Evolutionary conservation across 2,888 invertebrate species (phyloP), one percentile per base, ranked within the genome.

Genomic region (Melinaea menophilus): DNA sequence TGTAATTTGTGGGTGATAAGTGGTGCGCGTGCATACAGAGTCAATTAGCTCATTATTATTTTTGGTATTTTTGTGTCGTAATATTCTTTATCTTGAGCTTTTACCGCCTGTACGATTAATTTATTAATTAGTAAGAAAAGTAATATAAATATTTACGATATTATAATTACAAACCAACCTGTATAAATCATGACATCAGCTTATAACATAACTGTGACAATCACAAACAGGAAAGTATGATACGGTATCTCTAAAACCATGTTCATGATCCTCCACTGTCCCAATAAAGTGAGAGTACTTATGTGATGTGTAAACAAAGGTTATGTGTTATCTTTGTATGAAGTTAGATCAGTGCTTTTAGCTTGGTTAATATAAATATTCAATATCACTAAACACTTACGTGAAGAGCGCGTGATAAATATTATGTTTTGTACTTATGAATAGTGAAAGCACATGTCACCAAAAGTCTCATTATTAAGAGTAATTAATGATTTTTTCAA

Each of bases 141-240:
- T 41, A 22, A 22, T 9, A 9, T 9, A 9, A 41, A 41, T 41
- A 41, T 41, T 41, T 5, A 9, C 3, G 7, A 41, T 51, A 7
- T 22, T 51, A 9, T 51, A 51, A 7, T 2, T 7, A 34, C 34
- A 55, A 13, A 61, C 55, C 73, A 67, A 3, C 64, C 73, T 72
- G 58, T 73, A n/a, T 68, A 65, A 68, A 69, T 58, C 59, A 63
- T 71, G 70, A 71, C 62, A 73, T 73, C 71, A 71, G 72, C 76
- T 78, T 79, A 78, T 80, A 79, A 73, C 75, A 76, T 72, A 71
- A 74, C 69, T 79, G 77, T 79, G 78, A 79, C 74, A 76, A 78
- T 77, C 75, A 75, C 64, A 74, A 66, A 69, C 74, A 72, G 75
- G 72, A 73, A 75, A 75, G 72, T 71, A 72, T 66, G 80, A 82